phyloP scores from a whole-genome alignment of 2,797 vertebrate genomes.

The Malacoraja senta region DNA sequence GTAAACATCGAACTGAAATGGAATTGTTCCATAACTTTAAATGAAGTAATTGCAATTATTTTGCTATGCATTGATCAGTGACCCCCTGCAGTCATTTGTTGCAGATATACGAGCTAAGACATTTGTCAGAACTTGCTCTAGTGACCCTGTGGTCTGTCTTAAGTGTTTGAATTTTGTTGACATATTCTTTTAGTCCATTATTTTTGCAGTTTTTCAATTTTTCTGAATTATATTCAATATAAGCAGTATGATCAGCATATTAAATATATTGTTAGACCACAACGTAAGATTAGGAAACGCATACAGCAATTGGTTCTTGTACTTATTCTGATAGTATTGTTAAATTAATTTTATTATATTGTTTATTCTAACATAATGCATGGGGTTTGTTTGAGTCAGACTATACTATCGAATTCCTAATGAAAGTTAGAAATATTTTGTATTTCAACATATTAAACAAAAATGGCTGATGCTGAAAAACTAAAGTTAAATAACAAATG shows the following conservation, averaged over 20 bases:
- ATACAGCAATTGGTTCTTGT: not conserved
- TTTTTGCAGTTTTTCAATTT: not conserved
- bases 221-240: not conserved
- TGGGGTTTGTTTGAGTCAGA: not conserved
- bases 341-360: not conserved
- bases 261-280: not conserved
- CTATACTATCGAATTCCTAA: not conserved
- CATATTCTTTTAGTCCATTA: not conserved
- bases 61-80: not conserved
- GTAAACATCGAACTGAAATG: not conserved
- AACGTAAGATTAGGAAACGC: not conserved
- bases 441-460: not conserved
- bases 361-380: not conserved
- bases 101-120: not conserved
- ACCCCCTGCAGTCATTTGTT: too few species aligned
- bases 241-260: not conserved
- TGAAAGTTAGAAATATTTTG: not conserved
- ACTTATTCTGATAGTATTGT: not conserved
- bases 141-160: not conserved
- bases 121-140: not conserved
- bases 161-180: too few species aligned
- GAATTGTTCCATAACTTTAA: not conserved
- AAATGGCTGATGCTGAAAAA: too few species aligned
- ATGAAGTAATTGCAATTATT: not conserved
- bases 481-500: too few species aligned